phyloP scores from a whole-genome alignment of 2,888 invertebrate species.

The Platycnemis pennipes region DNA sequence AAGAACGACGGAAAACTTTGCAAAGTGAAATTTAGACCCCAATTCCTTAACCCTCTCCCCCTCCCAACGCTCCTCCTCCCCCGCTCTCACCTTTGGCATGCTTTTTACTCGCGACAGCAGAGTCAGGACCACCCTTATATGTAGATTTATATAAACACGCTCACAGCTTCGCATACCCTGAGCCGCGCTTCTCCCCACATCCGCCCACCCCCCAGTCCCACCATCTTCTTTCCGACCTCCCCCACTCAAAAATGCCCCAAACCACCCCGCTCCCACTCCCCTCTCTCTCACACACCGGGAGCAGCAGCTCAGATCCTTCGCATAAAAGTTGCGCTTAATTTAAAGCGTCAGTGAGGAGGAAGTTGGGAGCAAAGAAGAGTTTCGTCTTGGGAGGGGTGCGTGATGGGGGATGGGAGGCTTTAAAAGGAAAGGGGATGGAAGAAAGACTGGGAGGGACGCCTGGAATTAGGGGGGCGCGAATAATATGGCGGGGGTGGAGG shows the following conservation, averaged over 20 bases:
- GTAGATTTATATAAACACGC: neutral
- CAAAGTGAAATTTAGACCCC: constrained; percentile 64
- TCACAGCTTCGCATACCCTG: no score
- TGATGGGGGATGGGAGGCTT: constrained; percentile 24
- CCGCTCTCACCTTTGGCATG: neutral
- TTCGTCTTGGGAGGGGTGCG: neutral
- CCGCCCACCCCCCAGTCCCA: neutral
- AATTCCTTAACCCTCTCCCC: constrained; percentile 21
- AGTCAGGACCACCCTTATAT: neutral
- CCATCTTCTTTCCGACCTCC: neutral
- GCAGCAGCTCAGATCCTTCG: constrained; percentile 43
- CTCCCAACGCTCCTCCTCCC: neutral
- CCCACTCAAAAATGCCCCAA: neutral
- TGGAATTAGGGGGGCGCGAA: no score
- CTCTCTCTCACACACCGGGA: constrained; percentile 9
- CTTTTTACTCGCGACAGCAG: neutral
- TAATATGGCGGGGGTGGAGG: neutral
- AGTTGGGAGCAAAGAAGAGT: constrained; percentile 58
- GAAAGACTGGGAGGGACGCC: neutral
- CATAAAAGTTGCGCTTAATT: constrained; percentile 67
- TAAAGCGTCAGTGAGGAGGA: constrained; percentile 57
- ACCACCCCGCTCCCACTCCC: neutral
- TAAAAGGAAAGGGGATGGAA: constrained; percentile 4
- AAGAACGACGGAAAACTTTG: constrained; percentile 64
- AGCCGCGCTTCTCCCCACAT: neutral